A percentile compares a stretch with the other conserved stretches of the same genome.
These are phyloP conservation scores for Drosophila busckii DNA, from an alignment of 1,140 invertebrate species.

Conservation along the genomic window DNA sequence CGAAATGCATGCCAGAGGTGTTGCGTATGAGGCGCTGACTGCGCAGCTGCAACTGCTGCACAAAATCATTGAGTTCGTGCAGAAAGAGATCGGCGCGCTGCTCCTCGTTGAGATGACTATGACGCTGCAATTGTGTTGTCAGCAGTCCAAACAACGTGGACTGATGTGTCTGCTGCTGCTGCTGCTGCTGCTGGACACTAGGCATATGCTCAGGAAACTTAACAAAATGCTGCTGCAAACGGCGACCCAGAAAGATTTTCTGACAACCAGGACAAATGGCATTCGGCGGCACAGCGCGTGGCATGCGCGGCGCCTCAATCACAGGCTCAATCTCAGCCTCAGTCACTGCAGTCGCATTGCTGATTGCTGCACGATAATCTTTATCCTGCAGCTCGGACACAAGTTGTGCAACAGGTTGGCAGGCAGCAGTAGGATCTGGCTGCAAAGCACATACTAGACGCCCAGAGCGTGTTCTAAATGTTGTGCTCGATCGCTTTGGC, in stretches of 20 bases:
- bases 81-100: constrained; percentile 73
- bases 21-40: constrained; percentile 71
- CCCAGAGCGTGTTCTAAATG: constrained; percentile 56
- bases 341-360: background rate
- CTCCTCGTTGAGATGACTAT: constrained; percentile 61
- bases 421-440: constrained; percentile 20
- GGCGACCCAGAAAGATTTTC: constrained; percentile 70
- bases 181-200: constrained; percentile 2
- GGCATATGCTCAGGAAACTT: constrained; percentile 70
- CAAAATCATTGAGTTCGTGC: constrained; percentile 65
- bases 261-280: constrained; percentile 66
- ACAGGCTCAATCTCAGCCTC: background rate
- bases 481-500: too few relatives aligned
- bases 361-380: constrained; percentile 41
- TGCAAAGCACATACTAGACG: constrained; percentile 40
- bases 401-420: background rate
- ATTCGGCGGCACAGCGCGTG: constrained; percentile 50
- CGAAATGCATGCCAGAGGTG: constrained; percentile 71
- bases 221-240: constrained; percentile 65
- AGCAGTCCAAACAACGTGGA: constrained; percentile 58
- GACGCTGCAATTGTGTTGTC: constrained; percentile 55
- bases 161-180: constrained; percentile 2
- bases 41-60: constrained; percentile 68
- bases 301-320: background rate
- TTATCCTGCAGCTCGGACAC: constrained; percentile 49